Percentiles rank a stretch among this genome's conserved stretches.
Conservation (phyloP, 2,113 vertebrate genomes). For the Lutjanus erythropterus region DNA sequence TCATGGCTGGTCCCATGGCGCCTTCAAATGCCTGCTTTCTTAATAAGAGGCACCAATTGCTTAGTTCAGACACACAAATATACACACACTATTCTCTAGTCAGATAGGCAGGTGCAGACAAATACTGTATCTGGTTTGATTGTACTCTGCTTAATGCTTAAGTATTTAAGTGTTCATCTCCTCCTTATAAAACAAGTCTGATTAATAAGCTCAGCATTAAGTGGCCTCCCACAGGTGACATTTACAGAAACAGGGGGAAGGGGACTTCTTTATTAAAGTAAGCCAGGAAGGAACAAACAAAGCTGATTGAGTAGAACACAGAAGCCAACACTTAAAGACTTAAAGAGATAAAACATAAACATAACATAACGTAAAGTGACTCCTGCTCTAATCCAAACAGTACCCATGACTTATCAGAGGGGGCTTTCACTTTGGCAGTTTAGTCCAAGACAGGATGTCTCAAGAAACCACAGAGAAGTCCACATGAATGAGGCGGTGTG, state of each 20-base stretch:
- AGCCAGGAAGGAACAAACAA: constrained; percentile 35
- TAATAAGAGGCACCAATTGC: constrained; percentile 46
- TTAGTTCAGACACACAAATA: constrained; percentile 13
- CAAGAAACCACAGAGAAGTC: background rate
- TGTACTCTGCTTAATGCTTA: constrained; percentile 53
- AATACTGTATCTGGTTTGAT: constrained; percentile 47
- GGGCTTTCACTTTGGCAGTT: background rate
- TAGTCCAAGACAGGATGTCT: background rate
- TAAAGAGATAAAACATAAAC: too few relatives aligned
- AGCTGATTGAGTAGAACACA: constrained; percentile 34
- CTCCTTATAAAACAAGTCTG: constrained; percentile 66
- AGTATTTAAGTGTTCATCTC: constrained; percentile 62
- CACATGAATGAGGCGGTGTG: background rate
- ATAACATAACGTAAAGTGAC: background rate
- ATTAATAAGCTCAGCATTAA: constrained; percentile 67
- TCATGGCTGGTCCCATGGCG: constrained; percentile 8
- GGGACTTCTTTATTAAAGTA: constrained; percentile 54
- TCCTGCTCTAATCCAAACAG: background rate
- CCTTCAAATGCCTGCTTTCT: constrained; percentile 49
- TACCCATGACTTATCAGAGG: background rate
- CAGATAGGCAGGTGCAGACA: constrained; percentile 65
- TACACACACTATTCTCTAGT: constrained; percentile 34
- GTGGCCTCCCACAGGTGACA: constrained; percentile 70
- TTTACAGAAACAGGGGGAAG: constrained; percentile 46
- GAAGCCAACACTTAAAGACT: constrained; percentile 8